Conservation (phyloP, 92 coral and sea anemone species). For the Heliopora coerulea region DNA sequence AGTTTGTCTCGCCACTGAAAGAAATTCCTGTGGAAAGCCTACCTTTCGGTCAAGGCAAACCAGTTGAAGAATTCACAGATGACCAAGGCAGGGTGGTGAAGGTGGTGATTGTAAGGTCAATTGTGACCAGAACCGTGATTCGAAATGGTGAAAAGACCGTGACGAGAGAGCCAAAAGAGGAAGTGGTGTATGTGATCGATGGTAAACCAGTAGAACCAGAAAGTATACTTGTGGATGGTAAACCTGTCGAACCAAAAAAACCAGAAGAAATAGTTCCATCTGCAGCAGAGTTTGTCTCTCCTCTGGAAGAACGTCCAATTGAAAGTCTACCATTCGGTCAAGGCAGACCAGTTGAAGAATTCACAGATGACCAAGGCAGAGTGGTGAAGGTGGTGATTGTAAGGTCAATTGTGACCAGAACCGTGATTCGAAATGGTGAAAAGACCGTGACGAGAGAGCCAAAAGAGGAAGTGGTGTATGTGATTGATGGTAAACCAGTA, state of each 20-base stretch:
- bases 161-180: conserved; percentile 38
- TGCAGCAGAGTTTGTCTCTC: background rate
- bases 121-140: conserved; percentile 37
- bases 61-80: conserved; percentile 38
- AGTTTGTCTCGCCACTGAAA: background rate
- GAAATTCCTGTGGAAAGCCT: background rate
- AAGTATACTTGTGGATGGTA: conserved; percentile 22
- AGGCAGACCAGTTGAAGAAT: conserved; percentile 53
- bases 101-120: background rate
- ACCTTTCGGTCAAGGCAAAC: conserved; percentile 31
- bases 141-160: conserved; percentile 38
- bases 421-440: conserved; percentile 25
- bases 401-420: conserved; percentile 53
- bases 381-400: conserved; percentile 49
- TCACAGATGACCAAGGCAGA: conserved; percentile 60
- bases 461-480: conserved; percentile 36
- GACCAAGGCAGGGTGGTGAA: conserved; percentile 42
- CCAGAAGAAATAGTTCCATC: conserved; percentile 4
- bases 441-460: conserved; percentile 33
- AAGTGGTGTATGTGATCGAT: conserved; percentile 35
- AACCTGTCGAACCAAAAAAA: conserved; percentile 35
- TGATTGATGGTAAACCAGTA: conserved; percentile 37
- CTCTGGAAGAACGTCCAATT: background rate
- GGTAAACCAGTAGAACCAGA: conserved; percentile 35
- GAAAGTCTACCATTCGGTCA: background rate